phyloP scores from a whole-genome alignment of 2,888 invertebrate species.

The Aspidiotus rigidus region DNA sequence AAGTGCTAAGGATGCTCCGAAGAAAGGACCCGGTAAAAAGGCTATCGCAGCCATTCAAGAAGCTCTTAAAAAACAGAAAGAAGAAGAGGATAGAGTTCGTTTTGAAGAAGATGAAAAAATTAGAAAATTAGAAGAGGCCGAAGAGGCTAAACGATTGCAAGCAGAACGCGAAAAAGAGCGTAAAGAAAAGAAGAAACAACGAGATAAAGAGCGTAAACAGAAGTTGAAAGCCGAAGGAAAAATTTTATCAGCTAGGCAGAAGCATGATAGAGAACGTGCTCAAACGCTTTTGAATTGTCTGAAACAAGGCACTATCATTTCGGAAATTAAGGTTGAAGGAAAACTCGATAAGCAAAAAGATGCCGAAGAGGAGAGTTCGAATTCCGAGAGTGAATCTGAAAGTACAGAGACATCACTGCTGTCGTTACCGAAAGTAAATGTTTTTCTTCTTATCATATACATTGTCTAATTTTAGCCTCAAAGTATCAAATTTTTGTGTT shows the following conservation, averaged over 20 bases:
- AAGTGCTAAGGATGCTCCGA: slow-evolving; percentile 36
- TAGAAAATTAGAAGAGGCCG: slow-evolving; percentile 62
- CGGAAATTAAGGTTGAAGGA: slow-evolving; percentile 36
- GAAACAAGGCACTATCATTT: slow-evolving; percentile 45
- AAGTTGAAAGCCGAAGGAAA: slow-evolving; percentile 94
- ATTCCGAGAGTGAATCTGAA: slow-evolving; percentile 40
- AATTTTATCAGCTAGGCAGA: slow-evolving; percentile 84
- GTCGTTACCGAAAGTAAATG: too few species aligned
- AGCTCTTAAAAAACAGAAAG: slow-evolving; percentile 74
- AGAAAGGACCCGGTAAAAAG: slow-evolving; percentile 60
- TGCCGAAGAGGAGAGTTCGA: slow-evolving; percentile 42
- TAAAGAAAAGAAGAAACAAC: slow-evolving; percentile 79
- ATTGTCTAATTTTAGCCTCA: not conserved
- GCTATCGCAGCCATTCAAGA: slow-evolving; percentile 87
- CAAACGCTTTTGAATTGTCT: slow-evolving; percentile 80
- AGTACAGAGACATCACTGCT: not conserved
- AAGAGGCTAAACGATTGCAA: slow-evolving; percentile 61
- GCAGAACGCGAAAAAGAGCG: slow-evolving; percentile 72
- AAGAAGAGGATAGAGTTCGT: slow-evolving; percentile 70
- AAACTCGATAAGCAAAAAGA: slow-evolving; percentile 38
- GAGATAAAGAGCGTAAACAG: slow-evolving; percentile 86
- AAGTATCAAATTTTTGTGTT: not conserved
- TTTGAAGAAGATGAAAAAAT: slow-evolving; percentile 73
- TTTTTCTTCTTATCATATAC: too few species aligned
- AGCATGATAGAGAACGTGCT: slow-evolving; percentile 77